phyloP scores from a whole-genome alignment of 2,888 invertebrate genomes.

The Heliconius sara region DNA sequence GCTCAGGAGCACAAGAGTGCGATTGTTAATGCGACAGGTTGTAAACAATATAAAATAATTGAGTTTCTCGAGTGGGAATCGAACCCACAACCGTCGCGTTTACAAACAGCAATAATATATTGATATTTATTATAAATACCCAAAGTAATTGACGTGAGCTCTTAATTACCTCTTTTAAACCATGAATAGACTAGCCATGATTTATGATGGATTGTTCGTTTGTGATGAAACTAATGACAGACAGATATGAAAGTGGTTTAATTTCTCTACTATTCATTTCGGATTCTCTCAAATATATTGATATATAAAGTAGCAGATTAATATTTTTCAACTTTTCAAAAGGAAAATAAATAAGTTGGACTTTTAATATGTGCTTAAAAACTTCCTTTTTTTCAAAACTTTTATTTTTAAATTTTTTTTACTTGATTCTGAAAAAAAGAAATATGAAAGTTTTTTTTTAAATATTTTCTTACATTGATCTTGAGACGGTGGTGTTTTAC shows the following conservation, averaged over 20 bases:
- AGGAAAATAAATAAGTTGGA: neutral
- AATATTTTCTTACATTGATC: neutral
- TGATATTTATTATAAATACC: neutral
- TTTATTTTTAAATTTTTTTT: neutral
- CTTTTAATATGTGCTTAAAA: neutral
- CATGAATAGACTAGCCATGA: conserved; percentile 5
- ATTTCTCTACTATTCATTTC: neutral
- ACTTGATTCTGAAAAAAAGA: neutral
- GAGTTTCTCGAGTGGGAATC: neutral
- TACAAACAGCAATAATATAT: neutral
- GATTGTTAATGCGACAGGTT: no score
- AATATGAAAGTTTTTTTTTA: no score
- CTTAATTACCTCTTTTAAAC: neutral
- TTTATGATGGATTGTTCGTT: neutral
- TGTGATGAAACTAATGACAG: neutral
- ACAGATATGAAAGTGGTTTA: neutral
- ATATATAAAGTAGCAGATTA: neutral
- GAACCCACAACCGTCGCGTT: neutral
- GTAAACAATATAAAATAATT: no score
- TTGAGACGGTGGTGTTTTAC: neutral
- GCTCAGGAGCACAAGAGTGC: no score
- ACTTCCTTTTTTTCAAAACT: no score
- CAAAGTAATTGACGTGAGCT: neutral
- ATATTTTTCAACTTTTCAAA: neutral
- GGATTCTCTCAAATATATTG: neutral